Evolutionary conservation across 2,888 invertebrate species (phyloP), one percentile per base, ranked within the genome.

Genomic region (Drosophila birchii): DNA sequence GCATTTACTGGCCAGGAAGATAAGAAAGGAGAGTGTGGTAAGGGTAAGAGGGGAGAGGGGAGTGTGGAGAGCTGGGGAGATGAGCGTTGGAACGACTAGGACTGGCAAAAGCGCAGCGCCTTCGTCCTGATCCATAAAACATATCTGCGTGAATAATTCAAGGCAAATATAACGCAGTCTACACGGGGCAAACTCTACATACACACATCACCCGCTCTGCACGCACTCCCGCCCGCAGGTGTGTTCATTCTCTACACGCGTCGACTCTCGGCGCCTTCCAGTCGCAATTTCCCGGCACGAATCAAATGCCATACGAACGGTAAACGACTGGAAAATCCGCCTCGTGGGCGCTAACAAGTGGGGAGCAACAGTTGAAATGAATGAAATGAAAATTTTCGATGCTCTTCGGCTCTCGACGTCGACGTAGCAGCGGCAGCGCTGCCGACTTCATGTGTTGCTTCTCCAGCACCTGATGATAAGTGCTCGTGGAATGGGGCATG

Each of bases 281-380:
- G 58, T 60, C 53, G 64, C 51, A 26, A 18, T 61, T 57, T 43
- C 60, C 60, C 34, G 47, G 26, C 29, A 20, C 34, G n/a, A 47
- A 45, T 5, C 43, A 32, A 20, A 20, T 29, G 16, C 20, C 8
- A 5, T 16, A 18, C 55, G 38, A 54, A 55, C 44, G 32, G 18
- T 1, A 11, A 18, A 26, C 64, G 54, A 47, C 47, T 36, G 29
- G 44, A 47, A 53, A 76, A 70, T 76, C 78, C 38, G 32, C 43
- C 20, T 54, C 87, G 71, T 78, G 81, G 81, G 89, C 85, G 89
- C 86, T 87, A 90, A 90, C 91, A 90, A 90, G 91, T 90, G 90
- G 85, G 80, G 64, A 90, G 90, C 90, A 90, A 90, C 91, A 90
- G 90, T 89, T 90, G 90, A 87, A 85, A 88, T 85, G 80, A 89